Evolutionary conservation across 1,140 invertebrate species (phyloP), one percentile per base, ranked within the genome.

Genomic region (Mycetomoellerius zeteki): DNA sequence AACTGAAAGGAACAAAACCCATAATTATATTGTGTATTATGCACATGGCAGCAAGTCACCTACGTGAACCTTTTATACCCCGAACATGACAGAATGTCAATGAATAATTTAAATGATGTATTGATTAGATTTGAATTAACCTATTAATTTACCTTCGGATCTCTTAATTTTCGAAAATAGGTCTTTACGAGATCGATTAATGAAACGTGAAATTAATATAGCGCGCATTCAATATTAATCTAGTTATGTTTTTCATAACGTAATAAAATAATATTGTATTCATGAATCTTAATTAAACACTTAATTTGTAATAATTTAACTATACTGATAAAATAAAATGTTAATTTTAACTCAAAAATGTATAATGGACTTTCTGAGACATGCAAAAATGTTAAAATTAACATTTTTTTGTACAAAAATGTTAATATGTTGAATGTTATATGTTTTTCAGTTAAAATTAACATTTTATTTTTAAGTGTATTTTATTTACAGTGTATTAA

Each of bases 101-200:
- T 71, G 24, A 69, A 67, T 67, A 67, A 80, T 80, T 69, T 56
- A 37, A 69, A 69, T 19, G 67, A 33, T 27, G 14, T 56, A 69
- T 65, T n/a, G n/a, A 81, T 71, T 54, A 37, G 8, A 69, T 71
- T 81, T 33, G 47, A 37, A 54, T 30, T 54, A 69, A 71, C 14
- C 14, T 24, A 12, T 80, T 37, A 69, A 69, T 80, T 69, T 52
- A 47, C 14, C 19, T 27, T 81, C 52, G 21, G 6, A 56, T 21
- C 43, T 78, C 21, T 81, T 80, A 80, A 80, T 69, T 80, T 81
- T 54, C 10, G n/a, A 54, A 67, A 81, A 71, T 54, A 27, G 47
- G 21, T n/a, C n/a, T 65, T 37, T 24, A 37, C 16, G 10, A 14
- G 24, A 10, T 10, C n/a, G 6, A 8, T 71, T 24, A 81, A 56